Evolutionary conservation across 2,113 vertebrate species (phyloP).

Genomic region (Fregata magnificens): DNA sequence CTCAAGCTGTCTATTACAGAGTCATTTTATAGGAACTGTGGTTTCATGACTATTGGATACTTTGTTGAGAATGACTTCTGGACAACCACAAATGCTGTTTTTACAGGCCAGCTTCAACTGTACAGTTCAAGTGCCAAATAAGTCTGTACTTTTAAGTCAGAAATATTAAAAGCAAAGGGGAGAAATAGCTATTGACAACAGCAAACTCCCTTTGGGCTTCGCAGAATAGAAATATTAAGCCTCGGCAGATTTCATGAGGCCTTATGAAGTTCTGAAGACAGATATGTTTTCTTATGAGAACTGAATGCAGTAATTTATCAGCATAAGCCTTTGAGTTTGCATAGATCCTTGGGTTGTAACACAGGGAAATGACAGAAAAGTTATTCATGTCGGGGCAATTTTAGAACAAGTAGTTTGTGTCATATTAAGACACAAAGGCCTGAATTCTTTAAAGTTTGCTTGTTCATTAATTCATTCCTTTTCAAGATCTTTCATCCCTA

Average conservation of each 20-base stretch:
- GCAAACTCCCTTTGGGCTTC: background rate
- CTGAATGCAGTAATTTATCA: constrained; percentile 43
- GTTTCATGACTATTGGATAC: constrained; percentile 30
- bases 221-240: constrained; percentile 39
- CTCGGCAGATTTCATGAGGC: constrained; percentile 14
- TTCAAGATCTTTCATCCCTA: constrained; percentile 41
- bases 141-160: background rate
- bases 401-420: constrained; percentile 26
- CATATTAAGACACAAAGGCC: constrained; percentile 3
- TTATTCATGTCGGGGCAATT: background rate
- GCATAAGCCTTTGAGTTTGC: background rate
- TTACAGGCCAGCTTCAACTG: background rate
- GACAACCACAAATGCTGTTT: constrained; percentile 30
- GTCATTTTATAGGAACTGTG: constrained; percentile 43
- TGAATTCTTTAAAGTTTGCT: constrained; percentile 21
- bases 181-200: constrained; percentile 42
- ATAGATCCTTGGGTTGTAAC: background rate
- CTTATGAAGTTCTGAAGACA: constrained; percentile 52
- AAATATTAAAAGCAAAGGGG: constrained; percentile 36
- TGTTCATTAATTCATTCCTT: constrained; percentile 61
- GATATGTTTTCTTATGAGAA: constrained; percentile 27
- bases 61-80: constrained; percentile 41
- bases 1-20: constrained; percentile 26
- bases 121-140: background rate
- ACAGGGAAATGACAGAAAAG: constrained; percentile 33